phyloP scores from a whole-genome alignment of 2,888 invertebrate genomes.

The Tryphoninae sp. region DNA sequence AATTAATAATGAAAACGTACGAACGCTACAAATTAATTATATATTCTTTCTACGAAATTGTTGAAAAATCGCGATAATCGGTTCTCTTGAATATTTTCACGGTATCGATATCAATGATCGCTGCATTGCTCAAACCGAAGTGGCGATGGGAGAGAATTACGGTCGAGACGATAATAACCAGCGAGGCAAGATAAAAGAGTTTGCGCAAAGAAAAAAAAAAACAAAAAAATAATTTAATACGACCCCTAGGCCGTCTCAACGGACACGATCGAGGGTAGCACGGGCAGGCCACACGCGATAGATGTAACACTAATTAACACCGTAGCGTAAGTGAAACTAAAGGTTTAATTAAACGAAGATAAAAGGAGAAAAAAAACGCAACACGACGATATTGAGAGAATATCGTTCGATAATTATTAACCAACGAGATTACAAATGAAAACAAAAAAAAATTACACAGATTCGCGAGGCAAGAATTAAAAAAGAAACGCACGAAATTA shows the following conservation, averaged over 20 bases:
- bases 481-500: slow-evolving; percentile 17
- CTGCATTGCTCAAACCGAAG: slow-evolving; percentile 44
- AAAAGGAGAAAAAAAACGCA: slow-evolving; percentile 35
- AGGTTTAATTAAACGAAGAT: slow-evolving; percentile 57
- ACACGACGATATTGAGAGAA: slow-evolving; percentile 58
- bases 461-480: slow-evolving; percentile 40
- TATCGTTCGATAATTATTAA: slow-evolving; percentile 68
- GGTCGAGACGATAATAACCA: background rate
- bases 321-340: slow-evolving; percentile 73
- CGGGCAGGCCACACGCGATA: slow-evolving; percentile 80
- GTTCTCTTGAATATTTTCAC: slow-evolving; percentile 35
- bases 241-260: slow-evolving; percentile 27
- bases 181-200: slow-evolving; percentile 55
- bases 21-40: slow-evolving; percentile 39
- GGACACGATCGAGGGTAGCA: slow-evolving; percentile 77
- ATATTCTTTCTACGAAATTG: slow-evolving; percentile 45
- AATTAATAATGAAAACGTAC: background rate
- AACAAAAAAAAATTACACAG: slow-evolving; percentile 28
- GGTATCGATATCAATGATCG: slow-evolving; percentile 26
- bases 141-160: slow-evolving; percentile 6
- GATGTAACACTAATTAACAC: slow-evolving; percentile 79
- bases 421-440: slow-evolving; percentile 57
- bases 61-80: slow-evolving; percentile 30
- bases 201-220: background rate
- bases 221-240: slow-evolving; percentile 17